Base-by-base conservation (phyloP, 2,797 vertebrate genomes). In the Lagodon rhomboides region DNA sequence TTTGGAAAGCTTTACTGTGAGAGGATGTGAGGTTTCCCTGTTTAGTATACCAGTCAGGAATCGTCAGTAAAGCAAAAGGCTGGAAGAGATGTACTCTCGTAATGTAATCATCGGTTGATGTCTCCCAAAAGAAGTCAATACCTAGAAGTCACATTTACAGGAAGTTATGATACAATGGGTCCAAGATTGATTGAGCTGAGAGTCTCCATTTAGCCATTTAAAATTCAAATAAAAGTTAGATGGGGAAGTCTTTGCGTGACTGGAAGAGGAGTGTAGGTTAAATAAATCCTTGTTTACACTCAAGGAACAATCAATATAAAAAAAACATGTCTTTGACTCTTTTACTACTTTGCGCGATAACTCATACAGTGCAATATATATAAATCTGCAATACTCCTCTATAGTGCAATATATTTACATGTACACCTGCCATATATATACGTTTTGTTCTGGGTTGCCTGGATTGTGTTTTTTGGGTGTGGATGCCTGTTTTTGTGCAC, bases 1-100 rank as follows among this genome's bases (percentile, higher is more conserved):
- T 84, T 90, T 79, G 81, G 71, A 82, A 86, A 73, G 56, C 62
- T 91, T 89, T 83, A 76, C 66, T 75, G 68, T 86, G 75, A 54
- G 69, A 80, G 38, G 55, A 74, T 77, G 75, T 16, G 38, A 38
- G 11, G 46, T 64, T 77, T 76, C 73, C 58, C 30, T 85, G 67
- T 79, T 83, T 68, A 66, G 60, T 46, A 18, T 65, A 49, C 25
- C 10, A 66, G 47, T 79, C 70, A 59, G 47, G 25, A 61, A 64
- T 79, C 51, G 56, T 73, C 56, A 72, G 72, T 61, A 23, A 61
- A 77, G 34, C 51, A 63, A 63, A 63, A 81, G 50, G 54, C 75
- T 64, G 22, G 8, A 43, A 55, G 46, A 46, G 12, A 50, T 54
- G 50, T 53, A 25, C 34, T 41, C 2, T 38, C 1, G 10, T 38